Percentiles rank a stretch among this genome's conserved stretches.
Evolutionary conservation across 2,888 invertebrate species (phyloP).

Genomic region (Leucophora obtusa): DNA sequence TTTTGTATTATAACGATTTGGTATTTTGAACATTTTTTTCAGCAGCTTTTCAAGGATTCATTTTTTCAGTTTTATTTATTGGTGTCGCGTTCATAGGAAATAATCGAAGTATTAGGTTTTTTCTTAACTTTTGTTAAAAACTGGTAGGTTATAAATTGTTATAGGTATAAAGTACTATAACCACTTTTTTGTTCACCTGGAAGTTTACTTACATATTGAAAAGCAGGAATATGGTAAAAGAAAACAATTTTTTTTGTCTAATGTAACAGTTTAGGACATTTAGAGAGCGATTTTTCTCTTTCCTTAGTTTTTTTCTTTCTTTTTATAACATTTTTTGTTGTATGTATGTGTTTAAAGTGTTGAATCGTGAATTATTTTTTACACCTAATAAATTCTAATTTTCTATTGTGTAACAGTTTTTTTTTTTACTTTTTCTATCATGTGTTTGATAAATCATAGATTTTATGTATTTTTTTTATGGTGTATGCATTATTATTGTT

Average conservation of each 20-base stretch:
- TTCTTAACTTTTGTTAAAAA: background rate
- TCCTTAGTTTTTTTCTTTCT: background rate
- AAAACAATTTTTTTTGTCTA: background rate
- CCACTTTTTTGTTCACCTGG: background rate
- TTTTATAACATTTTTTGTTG: too few species aligned
- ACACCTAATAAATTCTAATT: conserved; percentile 45
- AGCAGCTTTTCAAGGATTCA: conserved; percentile 33
- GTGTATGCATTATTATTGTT: too few species aligned
- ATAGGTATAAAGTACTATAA: background rate
- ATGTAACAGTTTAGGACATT: background rate
- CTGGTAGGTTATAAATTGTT: background rate
- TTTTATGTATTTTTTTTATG: conserved; percentile 13
- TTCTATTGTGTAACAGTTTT: conserved; percentile 4
- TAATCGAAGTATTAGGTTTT: conserved; percentile 50
- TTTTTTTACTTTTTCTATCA: background rate
- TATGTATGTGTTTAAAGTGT: conserved; percentile 13
- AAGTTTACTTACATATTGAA: background rate
- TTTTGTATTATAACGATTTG: conserved; percentile 36
- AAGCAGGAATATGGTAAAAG: conserved; percentile 30
- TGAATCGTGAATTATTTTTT: conserved; percentile 43
- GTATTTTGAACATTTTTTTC: conserved; percentile 38
- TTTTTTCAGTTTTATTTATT: conserved; percentile 49
- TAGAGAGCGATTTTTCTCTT: background rate
- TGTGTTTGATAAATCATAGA: background rate
- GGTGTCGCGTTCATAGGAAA: conserved; percentile 47